Evolutionary conservation across 2,113 vertebrate genomes (phyloP).

Genomic region (Eidolon helvum): DNA sequence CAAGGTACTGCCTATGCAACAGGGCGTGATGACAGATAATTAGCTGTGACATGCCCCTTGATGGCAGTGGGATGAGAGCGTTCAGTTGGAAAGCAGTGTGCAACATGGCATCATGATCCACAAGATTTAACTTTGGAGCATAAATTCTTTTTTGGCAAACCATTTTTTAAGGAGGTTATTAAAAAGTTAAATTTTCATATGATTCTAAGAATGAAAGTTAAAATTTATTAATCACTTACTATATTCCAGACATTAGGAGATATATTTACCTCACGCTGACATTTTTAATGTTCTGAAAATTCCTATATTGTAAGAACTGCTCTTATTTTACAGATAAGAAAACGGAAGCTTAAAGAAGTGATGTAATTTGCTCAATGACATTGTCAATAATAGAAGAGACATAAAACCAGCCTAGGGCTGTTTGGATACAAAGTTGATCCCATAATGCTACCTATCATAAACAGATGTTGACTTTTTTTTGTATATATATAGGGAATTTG

Average conservation of each 20-base stretch:
- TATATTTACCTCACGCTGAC: not conserved
- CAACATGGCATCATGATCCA: conserved; percentile 1
- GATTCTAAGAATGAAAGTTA: not conserved
- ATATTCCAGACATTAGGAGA: not conserved
- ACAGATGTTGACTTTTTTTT: not conserved
- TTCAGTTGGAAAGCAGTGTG: conserved; percentile 62
- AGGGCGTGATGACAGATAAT: conserved; percentile 79
- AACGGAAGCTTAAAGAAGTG: not conserved
- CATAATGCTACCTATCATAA: not conserved
- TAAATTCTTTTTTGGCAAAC: not conserved
- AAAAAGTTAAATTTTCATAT: not conserved
- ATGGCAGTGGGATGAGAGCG: conserved; percentile 40
- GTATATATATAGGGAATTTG: not conserved
- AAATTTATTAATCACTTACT: not conserved
- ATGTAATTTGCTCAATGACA: not conserved
- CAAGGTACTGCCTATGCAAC: conserved; percentile 69
- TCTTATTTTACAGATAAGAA: conserved; percentile 1
- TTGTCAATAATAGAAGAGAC: not conserved
- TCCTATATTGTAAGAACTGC: not conserved
- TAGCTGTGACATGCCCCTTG: conserved; percentile 77
- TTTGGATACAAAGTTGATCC: not conserved
- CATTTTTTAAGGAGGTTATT: not conserved
- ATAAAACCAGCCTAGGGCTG: not conserved
- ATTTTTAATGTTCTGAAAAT: not conserved
- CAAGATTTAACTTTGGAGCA: not conserved